Evolutionary conservation across 2,113 vertebrate species (phyloP).

Genomic region (Xenopus laevis): DNA sequence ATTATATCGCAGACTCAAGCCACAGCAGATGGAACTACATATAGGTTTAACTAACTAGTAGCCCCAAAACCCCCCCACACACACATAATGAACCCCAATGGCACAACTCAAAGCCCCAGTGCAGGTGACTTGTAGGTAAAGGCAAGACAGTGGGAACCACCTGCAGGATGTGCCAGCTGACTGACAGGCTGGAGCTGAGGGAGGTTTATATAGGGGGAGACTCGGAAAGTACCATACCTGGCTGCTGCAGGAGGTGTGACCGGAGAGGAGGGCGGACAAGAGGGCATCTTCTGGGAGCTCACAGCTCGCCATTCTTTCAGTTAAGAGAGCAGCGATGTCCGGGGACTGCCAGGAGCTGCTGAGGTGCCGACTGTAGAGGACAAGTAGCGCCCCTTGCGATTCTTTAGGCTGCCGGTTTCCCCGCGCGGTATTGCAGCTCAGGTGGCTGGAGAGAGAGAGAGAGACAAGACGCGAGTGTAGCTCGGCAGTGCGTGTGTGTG

Average conservation of each 20-base stretch:
- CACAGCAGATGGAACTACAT: too few relatives aligned
- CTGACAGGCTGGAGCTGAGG: background rate
- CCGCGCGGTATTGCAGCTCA: background rate
- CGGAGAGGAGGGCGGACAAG: slow-evolving; percentile 82
- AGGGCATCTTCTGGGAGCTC: slow-evolving; percentile 83
- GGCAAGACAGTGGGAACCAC: too few relatives aligned
- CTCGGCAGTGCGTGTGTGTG: slow-evolving; percentile 14
- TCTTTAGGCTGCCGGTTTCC: background rate
- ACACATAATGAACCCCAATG: too few relatives aligned
- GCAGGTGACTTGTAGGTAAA: too few relatives aligned
- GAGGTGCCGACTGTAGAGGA: background rate
- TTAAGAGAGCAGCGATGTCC: slow-evolving; percentile 34
- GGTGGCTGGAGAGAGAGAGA: slow-evolving; percentile 21
- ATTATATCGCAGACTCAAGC: too few relatives aligned
- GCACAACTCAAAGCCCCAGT: too few relatives aligned
- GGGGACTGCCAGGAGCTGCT: slow-evolving; percentile 28
- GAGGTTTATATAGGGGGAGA: background rate
- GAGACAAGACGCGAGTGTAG: slow-evolving; percentile 41
- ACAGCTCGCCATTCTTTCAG: slow-evolving; percentile 82
- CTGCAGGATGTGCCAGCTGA: too few relatives aligned
- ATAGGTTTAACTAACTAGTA: too few relatives aligned
- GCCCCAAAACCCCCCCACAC: too few relatives aligned
- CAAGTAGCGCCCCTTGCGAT: background rate
- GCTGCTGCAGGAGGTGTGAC: slow-evolving; percentile 82
- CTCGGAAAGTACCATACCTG: slow-evolving; percentile 74